These are phyloP conservation scores for Ardeotis arabs DNA, from an alignment of 2,113 vertebrate genomes.

Conservation along the genomic window DNA sequence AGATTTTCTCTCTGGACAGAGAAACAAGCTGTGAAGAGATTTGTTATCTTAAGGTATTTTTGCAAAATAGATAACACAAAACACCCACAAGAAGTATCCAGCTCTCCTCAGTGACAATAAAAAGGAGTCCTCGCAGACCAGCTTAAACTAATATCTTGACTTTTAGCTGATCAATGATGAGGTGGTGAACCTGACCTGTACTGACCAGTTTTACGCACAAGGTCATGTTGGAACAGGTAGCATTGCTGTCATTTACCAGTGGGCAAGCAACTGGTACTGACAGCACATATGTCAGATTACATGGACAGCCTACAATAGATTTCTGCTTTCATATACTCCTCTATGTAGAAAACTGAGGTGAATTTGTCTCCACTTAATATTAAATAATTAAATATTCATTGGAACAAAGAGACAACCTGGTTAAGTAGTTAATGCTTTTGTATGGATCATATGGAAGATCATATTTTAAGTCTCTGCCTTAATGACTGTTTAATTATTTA, in stretches of 20 bases:
- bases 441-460: background rate
- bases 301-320: background rate
- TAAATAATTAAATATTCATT: constrained; percentile 27
- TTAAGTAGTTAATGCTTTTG: constrained; percentile 25
- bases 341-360: background rate
- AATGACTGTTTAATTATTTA: constrained; percentile 40
- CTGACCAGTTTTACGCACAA: background rate
- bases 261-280: background rate
- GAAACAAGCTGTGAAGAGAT: background rate
- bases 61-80: background rate
- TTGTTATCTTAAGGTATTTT: background rate
- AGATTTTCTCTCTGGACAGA: background rate
- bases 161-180: background rate
- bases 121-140: fast-evolving
- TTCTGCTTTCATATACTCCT: background rate
- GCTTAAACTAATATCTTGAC: background rate
- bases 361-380: background rate
- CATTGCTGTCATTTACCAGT: background rate
- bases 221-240: background rate
- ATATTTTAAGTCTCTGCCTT: background rate
- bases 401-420: background rate
- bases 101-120: background rate
- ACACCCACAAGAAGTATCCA: background rate
- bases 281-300: background rate
- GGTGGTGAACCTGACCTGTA: background rate